Conservation (phyloP, 2,888 invertebrate species). For the Oscheius sp. region DNA sequence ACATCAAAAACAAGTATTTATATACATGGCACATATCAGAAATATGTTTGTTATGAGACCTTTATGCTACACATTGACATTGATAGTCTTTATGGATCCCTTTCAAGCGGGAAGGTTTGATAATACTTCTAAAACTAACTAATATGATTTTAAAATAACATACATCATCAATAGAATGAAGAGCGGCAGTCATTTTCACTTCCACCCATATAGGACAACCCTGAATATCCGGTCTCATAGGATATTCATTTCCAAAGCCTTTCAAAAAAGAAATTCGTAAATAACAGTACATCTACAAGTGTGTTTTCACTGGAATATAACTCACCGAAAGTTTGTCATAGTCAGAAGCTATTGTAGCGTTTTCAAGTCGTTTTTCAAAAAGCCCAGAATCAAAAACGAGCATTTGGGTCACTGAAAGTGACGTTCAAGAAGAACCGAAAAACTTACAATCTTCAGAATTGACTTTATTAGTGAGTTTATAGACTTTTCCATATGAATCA, state of each 20-base stretch:
- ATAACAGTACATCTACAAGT: slow-evolving; percentile 1
- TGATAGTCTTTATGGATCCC: too few species aligned
- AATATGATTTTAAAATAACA: too few species aligned
- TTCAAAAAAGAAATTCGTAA: slow-evolving; percentile 98
- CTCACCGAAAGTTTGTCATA: not conserved
- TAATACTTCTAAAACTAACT: too few species aligned
- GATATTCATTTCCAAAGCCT: slow-evolving; percentile 99
- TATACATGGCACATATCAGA: too few species aligned
- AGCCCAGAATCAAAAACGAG: not conserved
- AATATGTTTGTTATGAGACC: too few species aligned
- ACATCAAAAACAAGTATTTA: too few species aligned
- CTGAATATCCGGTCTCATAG: slow-evolving; percentile 87
- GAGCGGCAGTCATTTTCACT: slow-evolving; percentile 74
- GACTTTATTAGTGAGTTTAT: not conserved
- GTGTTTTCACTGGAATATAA: not conserved
- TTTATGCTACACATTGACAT: too few species aligned
- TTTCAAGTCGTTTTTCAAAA: not conserved
- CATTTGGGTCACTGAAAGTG: not conserved
- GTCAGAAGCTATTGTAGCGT: not conserved
- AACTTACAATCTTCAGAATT: not conserved
- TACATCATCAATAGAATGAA: not conserved
- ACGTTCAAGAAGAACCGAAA: not conserved
- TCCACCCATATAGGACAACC: slow-evolving; percentile 99
- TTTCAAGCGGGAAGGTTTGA: too few species aligned
- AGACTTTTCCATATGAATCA: slow-evolving; percentile 7